Conservation (phyloP, 2,888 invertebrate genomes). For the Linnaemya tessellans region DNA sequence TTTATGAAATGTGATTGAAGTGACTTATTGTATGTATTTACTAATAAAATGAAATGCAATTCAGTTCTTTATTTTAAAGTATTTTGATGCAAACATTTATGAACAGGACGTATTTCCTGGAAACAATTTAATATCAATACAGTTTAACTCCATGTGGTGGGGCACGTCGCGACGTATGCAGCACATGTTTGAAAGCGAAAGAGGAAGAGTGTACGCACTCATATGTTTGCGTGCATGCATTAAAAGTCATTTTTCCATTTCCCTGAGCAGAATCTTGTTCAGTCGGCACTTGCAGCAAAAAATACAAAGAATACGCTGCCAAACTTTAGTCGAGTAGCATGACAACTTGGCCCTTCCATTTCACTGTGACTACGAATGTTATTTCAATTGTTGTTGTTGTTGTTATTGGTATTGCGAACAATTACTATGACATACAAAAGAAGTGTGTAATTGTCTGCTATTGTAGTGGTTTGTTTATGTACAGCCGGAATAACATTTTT, state of each 20-base stretch:
- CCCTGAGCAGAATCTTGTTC: conserved; percentile 3
- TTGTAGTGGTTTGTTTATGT: conserved; percentile 18
- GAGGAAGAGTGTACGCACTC: neutral
- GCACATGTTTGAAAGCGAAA: neutral
- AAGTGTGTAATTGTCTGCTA: conserved; percentile 49
- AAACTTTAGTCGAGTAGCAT: conserved; percentile 46
- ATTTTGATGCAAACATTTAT: too few relatives aligned
- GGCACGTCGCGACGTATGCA: neutral
- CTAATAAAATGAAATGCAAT: too few relatives aligned
- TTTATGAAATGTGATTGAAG: too few relatives aligned
- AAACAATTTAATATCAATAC: neutral
- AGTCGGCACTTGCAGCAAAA: conserved; percentile 3
- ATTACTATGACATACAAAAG: conserved; percentile 48
- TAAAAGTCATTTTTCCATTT: conserved; percentile 12
- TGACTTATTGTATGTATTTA: too few relatives aligned
- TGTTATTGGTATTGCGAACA: conserved; percentile 35
- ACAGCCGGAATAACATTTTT: conserved; percentile 1
- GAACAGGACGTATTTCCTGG: too few relatives aligned
- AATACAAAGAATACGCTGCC: neutral
- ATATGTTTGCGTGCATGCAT: neutral
- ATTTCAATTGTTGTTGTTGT: neutral
- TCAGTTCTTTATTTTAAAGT: too few relatives aligned
- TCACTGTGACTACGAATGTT: neutral
- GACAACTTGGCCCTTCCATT: conserved; percentile 32
- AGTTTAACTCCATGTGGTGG: neutral